Percentiles rank a stretch among this genome's conserved stretches.
Evolutionary conservation across 2,113 vertebrate species (phyloP).

Genomic region (Chlorocebus sabaeus): DNA sequence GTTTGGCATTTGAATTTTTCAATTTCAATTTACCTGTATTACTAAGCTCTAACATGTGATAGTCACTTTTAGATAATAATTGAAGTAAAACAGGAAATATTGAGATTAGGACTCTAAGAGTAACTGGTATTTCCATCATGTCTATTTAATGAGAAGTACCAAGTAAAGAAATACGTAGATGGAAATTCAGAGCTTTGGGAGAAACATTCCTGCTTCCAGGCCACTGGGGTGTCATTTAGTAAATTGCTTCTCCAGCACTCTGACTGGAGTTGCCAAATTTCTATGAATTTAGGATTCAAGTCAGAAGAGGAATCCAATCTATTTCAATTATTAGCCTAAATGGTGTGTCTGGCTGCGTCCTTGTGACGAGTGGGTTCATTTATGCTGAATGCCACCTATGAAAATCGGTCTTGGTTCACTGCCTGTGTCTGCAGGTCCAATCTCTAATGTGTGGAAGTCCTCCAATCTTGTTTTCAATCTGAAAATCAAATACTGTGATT

Average conservation of each 20-base stretch:
- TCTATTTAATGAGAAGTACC: background rate
- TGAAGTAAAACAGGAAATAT: background rate
- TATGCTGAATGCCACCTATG: background rate
- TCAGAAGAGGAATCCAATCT: constrained; percentile 24
- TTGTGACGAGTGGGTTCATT: background rate
- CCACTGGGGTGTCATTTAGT: background rate
- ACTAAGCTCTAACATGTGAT: background rate
- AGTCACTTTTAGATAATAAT: background rate
- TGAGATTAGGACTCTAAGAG: background rate
- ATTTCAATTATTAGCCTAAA: constrained; percentile 1
- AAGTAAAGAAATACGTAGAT: background rate
- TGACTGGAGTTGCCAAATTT: constrained; percentile 12
- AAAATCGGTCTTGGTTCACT: background rate
- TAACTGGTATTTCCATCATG: background rate
- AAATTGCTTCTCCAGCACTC: constrained; percentile 28
- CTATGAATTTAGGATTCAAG: constrained; percentile 34
- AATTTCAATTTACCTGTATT: background rate
- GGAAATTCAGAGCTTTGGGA: background rate
- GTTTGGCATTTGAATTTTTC: background rate
- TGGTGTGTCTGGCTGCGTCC: background rate
- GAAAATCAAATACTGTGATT: background rate
- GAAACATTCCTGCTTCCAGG: background rate
- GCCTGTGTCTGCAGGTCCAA: background rate
- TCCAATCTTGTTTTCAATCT: background rate
- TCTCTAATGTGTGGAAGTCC: background rate